These are phyloP conservation scores for Polypedilum vanderplanki DNA, from an alignment of 1,140 invertebrate genomes.

Conservation along the genomic window DNA sequence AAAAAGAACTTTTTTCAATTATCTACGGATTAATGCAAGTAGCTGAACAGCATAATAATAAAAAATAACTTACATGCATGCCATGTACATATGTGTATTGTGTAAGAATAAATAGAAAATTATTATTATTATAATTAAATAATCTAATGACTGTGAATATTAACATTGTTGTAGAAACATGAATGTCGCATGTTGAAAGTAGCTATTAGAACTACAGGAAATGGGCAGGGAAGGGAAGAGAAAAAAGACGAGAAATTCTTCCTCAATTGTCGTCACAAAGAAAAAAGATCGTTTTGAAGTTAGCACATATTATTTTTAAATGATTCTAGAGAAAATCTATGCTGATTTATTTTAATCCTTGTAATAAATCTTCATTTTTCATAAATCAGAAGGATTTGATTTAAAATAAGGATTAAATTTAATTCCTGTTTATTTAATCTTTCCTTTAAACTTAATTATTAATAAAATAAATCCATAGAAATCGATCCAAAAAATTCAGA, in stretches of 20 bases:
- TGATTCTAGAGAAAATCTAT: no score
- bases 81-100: background rate
- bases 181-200: background rate
- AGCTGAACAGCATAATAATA: background rate
- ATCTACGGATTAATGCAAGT: slow-evolving; percentile 4
- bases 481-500: background rate
- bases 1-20: background rate
- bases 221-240: background rate
- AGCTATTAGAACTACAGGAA: background rate
- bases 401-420: no score
- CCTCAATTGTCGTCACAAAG: no score
- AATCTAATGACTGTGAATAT: slow-evolving; percentile 9
- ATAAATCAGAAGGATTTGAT: no score
- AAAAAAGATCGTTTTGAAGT: no score
- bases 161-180: background rate
- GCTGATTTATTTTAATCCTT: no score
- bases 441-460: no score
- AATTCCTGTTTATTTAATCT: no score
- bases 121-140: slow-evolving; percentile 9
- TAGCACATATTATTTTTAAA: no score
- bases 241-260: no score
- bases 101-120: background rate
- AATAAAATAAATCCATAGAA: no score
- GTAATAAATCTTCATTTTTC: no score
- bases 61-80: background rate